These are phyloP conservation scores for Enteromius mattozi DNA, from an alignment of 2,797 vertebrate genomes.

Conservation along the genomic window DNA sequence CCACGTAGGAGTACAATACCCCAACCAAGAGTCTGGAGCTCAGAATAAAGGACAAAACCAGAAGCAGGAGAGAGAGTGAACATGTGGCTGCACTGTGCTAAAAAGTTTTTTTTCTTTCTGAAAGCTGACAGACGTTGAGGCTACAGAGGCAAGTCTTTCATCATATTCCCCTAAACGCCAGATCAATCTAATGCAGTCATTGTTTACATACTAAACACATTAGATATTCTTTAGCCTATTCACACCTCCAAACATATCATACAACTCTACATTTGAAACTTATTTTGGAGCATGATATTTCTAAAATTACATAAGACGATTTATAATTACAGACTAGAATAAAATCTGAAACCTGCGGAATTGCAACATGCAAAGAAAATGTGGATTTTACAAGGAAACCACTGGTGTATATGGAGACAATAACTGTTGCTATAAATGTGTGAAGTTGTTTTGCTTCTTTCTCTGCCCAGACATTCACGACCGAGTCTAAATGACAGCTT, in stretches of 20 bases:
- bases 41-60: slow-evolving; percentile 44
- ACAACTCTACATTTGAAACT: neutral
- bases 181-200: neutral
- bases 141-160: slow-evolving; percentile 25
- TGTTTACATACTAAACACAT: neutral
- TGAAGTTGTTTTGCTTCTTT: slow-evolving; percentile 53
- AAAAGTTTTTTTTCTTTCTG: neutral
- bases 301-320: slow-evolving; percentile 2
- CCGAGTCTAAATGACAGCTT: slow-evolving; percentile 54
- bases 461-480: slow-evolving; percentile 40
- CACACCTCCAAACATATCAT: slow-evolving; percentile 10
- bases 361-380: slow-evolving; percentile 49
- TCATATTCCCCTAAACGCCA: neutral
- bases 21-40: slow-evolving; percentile 13
- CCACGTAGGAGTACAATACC: slow-evolving; percentile 51
- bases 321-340: slow-evolving; percentile 51
- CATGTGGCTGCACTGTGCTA: slow-evolving; percentile 1
- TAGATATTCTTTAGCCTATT: slow-evolving; percentile 5
- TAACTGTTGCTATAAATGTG: slow-evolving; percentile 51
- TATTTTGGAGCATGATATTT: neutral
- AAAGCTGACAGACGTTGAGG: slow-evolving; percentile 12
- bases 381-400: slow-evolving; percentile 60
- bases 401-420: slow-evolving; percentile 57
- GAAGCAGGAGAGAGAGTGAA: slow-evolving; percentile 15
- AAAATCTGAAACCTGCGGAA: slow-evolving; percentile 52